Conservation (phyloP, 2,797 vertebrate species). For the Danio jaintianensis region DNA sequence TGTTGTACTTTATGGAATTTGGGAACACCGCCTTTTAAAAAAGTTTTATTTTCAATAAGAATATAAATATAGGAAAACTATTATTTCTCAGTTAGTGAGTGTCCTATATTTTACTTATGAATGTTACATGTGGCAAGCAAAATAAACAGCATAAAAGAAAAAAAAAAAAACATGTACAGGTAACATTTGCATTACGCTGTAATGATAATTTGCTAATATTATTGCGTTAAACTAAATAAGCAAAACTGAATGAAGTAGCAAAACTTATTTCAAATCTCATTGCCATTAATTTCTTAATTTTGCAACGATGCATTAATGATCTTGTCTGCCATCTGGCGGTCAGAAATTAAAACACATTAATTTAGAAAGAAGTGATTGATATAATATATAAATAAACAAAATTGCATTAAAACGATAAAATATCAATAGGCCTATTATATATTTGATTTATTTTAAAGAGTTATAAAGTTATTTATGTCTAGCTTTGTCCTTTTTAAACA, state of each 20-base stretch:
- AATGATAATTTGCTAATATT: background rate
- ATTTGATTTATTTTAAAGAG: too few species aligned
- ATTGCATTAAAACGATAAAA: too few species aligned
- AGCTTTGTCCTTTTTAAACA: too few species aligned
- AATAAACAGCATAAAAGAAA: background rate
- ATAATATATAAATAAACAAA: too few species aligned
- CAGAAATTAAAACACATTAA: background rate
- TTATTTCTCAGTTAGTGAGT: too few species aligned
- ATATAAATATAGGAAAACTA: too few species aligned
- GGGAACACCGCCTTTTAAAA: too few species aligned
- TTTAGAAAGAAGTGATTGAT: too few species aligned
- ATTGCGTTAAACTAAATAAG: background rate
- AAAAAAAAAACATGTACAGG: background rate
- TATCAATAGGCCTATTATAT: too few species aligned
- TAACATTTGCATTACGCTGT: background rate
- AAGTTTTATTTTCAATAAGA: background rate
- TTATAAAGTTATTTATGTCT: too few species aligned
- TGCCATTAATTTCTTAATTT: background rate
- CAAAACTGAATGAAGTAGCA: background rate
- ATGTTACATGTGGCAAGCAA: background rate
- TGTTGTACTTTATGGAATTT: too few species aligned
- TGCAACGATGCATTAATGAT: background rate
- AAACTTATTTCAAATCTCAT: background rate
- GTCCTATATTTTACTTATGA: too few species aligned
- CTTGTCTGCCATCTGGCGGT: slow-evolving; percentile 67